Evolutionary conservation across 1,140 invertebrate genomes (phyloP).

Genomic region (Phenacoccus solenopsis): DNA sequence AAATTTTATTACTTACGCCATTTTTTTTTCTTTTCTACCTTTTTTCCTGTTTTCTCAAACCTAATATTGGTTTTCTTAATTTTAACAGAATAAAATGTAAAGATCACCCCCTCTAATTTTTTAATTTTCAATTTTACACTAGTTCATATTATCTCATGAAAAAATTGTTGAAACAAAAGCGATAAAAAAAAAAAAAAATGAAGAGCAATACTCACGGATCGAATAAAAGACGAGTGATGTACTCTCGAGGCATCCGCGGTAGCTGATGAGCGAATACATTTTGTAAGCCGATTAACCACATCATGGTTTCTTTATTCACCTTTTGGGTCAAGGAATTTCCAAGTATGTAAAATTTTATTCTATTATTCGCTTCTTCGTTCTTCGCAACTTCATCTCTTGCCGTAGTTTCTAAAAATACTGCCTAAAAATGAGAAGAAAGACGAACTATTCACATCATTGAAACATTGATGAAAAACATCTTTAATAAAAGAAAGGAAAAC

Average conservation of each 20-base stretch:
- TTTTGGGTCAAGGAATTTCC: slow-evolving; percentile 80
- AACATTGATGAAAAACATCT: too few relatives aligned
- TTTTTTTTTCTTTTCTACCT: too few relatives aligned
- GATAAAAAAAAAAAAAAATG: background rate
- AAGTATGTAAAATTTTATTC: slow-evolving; percentile 88
- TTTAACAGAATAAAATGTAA: background rate
- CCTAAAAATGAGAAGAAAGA: slow-evolving; percentile 29
- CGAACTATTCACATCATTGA: too few relatives aligned
- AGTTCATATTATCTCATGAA: background rate
- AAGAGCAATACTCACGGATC: slow-evolving; percentile 54
- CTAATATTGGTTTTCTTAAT: too few relatives aligned
- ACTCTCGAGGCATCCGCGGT: slow-evolving; percentile 95
- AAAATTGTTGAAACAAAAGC: background rate
- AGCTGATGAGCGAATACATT: slow-evolving; percentile 93
- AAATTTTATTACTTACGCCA: too few relatives aligned
- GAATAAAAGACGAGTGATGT: slow-evolving; percentile 93
- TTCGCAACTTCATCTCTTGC: slow-evolving; percentile 84
- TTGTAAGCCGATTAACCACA: slow-evolving; percentile 86
- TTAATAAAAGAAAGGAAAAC: too few relatives aligned
- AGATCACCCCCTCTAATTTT: background rate
- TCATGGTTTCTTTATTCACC: slow-evolving; percentile 78
- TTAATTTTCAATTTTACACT: background rate
- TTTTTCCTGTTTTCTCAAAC: too few relatives aligned
- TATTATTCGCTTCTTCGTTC: slow-evolving; percentile 71
- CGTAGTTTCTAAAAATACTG: slow-evolving; percentile 67